These are phyloP conservation scores for Argyra leucocephala DNA, from an alignment of 2,888 invertebrate genomes.

Conservation along the genomic window DNA sequence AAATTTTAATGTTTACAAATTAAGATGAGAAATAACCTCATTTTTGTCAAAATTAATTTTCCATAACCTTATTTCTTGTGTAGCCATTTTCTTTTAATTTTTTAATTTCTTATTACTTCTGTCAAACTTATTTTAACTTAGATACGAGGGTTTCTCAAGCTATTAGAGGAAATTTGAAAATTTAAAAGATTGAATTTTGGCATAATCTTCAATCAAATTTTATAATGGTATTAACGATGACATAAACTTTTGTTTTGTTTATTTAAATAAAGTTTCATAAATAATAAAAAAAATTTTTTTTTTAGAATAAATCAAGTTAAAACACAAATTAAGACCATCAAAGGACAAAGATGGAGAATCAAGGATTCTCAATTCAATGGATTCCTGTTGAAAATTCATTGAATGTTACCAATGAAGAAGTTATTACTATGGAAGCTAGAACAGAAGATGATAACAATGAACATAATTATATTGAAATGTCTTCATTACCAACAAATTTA, in stretches of 20 bases:
- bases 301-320: too few species aligned
- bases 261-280: too few species aligned
- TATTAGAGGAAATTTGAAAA: too few species aligned
- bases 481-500: slow-evolving; percentile 24
- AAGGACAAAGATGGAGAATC: slow-evolving; percentile 17
- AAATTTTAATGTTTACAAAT: not conserved
- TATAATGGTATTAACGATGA: too few species aligned
- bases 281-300: too few species aligned
- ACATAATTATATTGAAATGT: slow-evolving; percentile 1
- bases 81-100: not conserved
- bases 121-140: not conserved
- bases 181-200: too few species aligned
- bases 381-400: slow-evolving; percentile 15
- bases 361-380: slow-evolving; percentile 20
- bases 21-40: not conserved
- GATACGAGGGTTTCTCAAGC: not conserved
- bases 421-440: slow-evolving; percentile 18
- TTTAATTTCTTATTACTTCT: not conserved
- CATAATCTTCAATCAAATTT: too few species aligned
- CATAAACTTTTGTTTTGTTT: too few species aligned
- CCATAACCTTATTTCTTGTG: not conserved
- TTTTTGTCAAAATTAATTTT: not conserved
- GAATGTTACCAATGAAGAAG: slow-evolving; percentile 18
- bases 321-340: too few species aligned
- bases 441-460: slow-evolving; percentile 14